Conservation (phyloP, 2,797 vertebrate species). For the Chaenodraco wilsoni region DNA sequence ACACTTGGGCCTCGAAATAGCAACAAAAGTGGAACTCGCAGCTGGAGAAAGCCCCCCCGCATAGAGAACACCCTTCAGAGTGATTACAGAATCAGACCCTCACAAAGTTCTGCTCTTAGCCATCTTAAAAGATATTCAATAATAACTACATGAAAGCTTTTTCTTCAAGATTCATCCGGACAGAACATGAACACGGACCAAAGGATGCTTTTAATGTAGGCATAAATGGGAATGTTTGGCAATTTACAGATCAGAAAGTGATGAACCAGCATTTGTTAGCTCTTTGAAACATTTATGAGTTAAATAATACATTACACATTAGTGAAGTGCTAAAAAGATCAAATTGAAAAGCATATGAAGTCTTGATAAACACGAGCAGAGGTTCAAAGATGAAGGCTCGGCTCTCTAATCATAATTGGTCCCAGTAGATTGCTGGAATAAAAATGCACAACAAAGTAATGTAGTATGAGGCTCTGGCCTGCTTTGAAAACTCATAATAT, state of each 20-base stretch:
- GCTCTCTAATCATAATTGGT: slow-evolving; percentile 84
- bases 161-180: slow-evolving; percentile 68
- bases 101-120: slow-evolving; percentile 58
- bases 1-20: slow-evolving; percentile 41
- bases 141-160: slow-evolving; percentile 75
- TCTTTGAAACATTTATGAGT: slow-evolving; percentile 84
- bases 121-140: slow-evolving; percentile 62
- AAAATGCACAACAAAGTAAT: slow-evolving; percentile 78
- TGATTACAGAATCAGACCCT: slow-evolving; percentile 50
- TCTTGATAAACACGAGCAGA: slow-evolving; percentile 81
- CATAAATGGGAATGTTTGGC: slow-evolving; percentile 79
- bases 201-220: slow-evolving; percentile 78
- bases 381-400: slow-evolving; percentile 79
- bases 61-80: slow-evolving; percentile 43
- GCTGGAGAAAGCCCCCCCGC: slow-evolving; percentile 41
- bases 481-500: slow-evolving; percentile 80
- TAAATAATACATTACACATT: slow-evolving; percentile 88
- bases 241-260: slow-evolving; percentile 83
- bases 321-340: slow-evolving; percentile 83
- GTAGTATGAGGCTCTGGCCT: slow-evolving; percentile 59
- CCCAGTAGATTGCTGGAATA: slow-evolving; percentile 77
- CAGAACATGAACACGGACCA: slow-evolving; percentile 64
- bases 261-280: slow-evolving; percentile 86
- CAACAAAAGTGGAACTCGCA: slow-evolving; percentile 45
- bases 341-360: slow-evolving; percentile 78